Conservation (phyloP, 2,113 vertebrate species). For the Anser cygnoides region DNA sequence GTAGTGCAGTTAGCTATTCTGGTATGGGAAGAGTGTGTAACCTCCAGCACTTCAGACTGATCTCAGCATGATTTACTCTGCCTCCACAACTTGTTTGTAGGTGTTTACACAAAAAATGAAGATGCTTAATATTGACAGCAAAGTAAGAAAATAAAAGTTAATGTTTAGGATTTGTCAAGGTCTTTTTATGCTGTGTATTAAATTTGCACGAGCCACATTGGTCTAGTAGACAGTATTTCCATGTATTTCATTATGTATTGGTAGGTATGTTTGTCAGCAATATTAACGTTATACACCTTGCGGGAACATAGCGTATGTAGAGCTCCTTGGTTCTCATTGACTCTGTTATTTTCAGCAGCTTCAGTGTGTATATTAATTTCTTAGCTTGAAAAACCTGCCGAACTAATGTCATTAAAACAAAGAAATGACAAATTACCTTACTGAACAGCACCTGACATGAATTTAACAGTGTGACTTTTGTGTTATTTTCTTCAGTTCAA, state of each 20-base stretch:
- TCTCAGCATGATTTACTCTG: background rate
- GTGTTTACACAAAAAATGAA: background rate
- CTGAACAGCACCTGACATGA: background rate
- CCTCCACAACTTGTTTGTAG: background rate
- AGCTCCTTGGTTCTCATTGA: background rate
- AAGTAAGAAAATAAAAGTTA: background rate
- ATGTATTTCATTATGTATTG: background rate
- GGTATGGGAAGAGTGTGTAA: background rate
- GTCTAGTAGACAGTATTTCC: background rate
- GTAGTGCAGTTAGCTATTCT: background rate
- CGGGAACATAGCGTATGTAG: background rate
- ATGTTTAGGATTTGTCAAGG: background rate
- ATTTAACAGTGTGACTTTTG: background rate
- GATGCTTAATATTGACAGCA: background rate
- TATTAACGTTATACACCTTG: background rate
- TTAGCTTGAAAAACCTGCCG: background rate
- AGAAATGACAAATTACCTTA: background rate
- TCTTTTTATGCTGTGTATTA: background rate
- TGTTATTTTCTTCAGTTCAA: background rate
- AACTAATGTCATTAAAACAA: background rate
- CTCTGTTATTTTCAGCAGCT: background rate
- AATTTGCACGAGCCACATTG: background rate
- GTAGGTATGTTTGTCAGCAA: background rate
- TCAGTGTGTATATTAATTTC: background rate
- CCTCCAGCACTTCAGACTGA: background rate